Evolutionary conservation across 2,888 invertebrate genomes (phyloP), one percentile per base, ranked within the genome.

Genomic region (Coecobrya sp.): DNA sequence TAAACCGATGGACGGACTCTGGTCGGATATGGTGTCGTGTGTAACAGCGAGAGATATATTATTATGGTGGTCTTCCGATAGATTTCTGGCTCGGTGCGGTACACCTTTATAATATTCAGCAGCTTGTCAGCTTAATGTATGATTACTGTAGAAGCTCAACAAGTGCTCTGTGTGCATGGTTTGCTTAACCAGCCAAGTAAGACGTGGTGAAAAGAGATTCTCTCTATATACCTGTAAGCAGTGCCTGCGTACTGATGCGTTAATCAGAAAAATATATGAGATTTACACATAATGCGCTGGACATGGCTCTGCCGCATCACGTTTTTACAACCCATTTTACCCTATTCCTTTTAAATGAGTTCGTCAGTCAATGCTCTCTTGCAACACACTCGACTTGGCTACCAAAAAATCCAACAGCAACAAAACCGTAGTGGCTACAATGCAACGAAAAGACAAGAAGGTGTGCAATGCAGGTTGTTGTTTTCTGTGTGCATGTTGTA

Each of bases 311-410:
- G 55, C 27, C n/a, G 30, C 82, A 82, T 82, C 59, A 82, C 55
- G 82, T 82, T 82, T 82, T 59, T 55, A 79, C 82, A 55, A 30
- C 16, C 82, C 82, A 82, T 82, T 82, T 82, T 55, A 82, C 59
- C 22, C 49, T 70, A 52, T 55, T 52, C 59, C 82, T 82, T 82
- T 55, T 55, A 52, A 82, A 55, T 49, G 36, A 82, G 27, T 59
- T 59, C 36, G 27, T 82, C 82, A 55, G 82, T 82, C 82, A 82
- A 82, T 82, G 82, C 82, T 82, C 82, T 82, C 76, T 76, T 76
- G 45, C 76, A 76, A 49, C 73, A 73, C 25, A 42, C n/a, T 19
- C 11, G 7, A 16, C 49, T 1, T 36, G 36, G 25, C 76, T 76
- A 70, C 76, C 22, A 49, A 76, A 19, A 30, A 3, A 4, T 2